phyloP scores from a whole-genome alignment of 1,140 invertebrate species.

The Micrasema minimum region DNA sequence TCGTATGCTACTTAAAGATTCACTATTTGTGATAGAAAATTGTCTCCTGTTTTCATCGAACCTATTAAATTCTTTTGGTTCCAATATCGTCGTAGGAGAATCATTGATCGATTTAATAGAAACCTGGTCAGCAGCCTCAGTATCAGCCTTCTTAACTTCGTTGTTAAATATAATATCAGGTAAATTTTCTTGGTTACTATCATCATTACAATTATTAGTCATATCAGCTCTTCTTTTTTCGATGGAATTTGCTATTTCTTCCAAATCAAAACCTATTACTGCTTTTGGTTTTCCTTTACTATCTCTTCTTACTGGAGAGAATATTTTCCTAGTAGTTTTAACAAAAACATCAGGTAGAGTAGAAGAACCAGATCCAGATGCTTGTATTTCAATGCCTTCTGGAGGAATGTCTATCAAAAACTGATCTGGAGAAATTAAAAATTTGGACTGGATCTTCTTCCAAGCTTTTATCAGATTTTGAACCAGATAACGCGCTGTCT shows the following conservation, averaged over 20 bases:
- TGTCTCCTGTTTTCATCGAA: slow-evolving; percentile 40
- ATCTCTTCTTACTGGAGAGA: slow-evolving; percentile 73
- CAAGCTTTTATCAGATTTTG: slow-evolving; percentile 24
- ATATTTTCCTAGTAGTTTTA: slow-evolving; percentile 81
- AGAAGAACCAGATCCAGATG: slow-evolving; percentile 58
- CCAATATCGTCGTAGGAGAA: not conserved
- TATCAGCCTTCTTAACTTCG: slow-evolving; percentile 32
- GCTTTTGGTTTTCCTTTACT: slow-evolving; percentile 65
- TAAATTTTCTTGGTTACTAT: slow-evolving; percentile 45
- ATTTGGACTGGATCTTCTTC: slow-evolving; percentile 48
- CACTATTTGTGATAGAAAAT: slow-evolving; percentile 34
- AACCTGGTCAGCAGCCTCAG: slow-evolving; percentile 9
- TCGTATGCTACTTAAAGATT: slow-evolving; percentile 45
- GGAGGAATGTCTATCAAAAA: slow-evolving; percentile 56
- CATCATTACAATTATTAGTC: slow-evolving; percentile 10
- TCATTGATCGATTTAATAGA: not conserved
- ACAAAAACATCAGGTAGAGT: slow-evolving; percentile 73
- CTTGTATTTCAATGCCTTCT: slow-evolving; percentile 62
- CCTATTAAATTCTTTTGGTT: slow-evolving; percentile 1
- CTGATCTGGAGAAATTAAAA: slow-evolving; percentile 49
- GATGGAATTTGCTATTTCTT: slow-evolving; percentile 59
- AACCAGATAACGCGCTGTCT: slow-evolving; percentile 31
- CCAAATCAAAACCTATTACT: slow-evolving; percentile 64
- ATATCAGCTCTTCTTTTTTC: slow-evolving; percentile 46
- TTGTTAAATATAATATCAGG: slow-evolving; percentile 46